These are phyloP conservation scores for Iphiclides podalirius DNA, from an alignment of 2,888 invertebrate species.

Conservation along the genomic window DNA sequence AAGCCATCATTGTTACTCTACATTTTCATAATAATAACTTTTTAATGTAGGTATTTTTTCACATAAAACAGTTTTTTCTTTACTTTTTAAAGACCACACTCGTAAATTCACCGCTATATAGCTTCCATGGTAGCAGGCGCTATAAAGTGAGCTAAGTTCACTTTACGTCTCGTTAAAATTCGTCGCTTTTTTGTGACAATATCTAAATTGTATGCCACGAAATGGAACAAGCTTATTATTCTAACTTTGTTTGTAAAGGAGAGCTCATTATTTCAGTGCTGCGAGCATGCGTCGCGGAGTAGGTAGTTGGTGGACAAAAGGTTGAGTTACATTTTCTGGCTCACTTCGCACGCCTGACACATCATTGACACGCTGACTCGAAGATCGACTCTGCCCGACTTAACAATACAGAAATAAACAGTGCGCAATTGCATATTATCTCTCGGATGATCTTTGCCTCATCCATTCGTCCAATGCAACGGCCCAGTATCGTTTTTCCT, in stretches of 20 bases:
- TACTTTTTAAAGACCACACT: slow-evolving; percentile 16
- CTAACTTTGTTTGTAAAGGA: slow-evolving; percentile 46
- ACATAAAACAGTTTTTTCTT: slow-evolving; percentile 13
- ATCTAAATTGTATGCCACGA: slow-evolving; percentile 33
- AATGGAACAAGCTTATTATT: slow-evolving; percentile 50
- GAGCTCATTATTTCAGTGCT: slow-evolving; percentile 50
- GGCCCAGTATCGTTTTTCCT: background rate
- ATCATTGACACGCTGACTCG: slow-evolving; percentile 50
- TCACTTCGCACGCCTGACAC: slow-evolving; percentile 47
- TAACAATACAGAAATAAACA: slow-evolving; percentile 40
- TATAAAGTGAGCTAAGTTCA: slow-evolving; percentile 15
- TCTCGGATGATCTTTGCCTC: slow-evolving; percentile 9
- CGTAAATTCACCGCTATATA: slow-evolving; percentile 15
- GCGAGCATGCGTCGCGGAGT: slow-evolving; percentile 36
- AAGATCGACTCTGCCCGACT: slow-evolving; percentile 41
- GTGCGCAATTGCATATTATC: slow-evolving; percentile 23
- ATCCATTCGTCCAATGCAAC: slow-evolving; percentile 10
- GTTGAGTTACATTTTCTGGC: slow-evolving; percentile 50
- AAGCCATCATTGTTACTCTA: background rate
- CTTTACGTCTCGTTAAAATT: slow-evolving; percentile 24
- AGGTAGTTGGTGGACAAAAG: slow-evolving; percentile 50
- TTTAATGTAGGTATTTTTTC: slow-evolving; percentile 2
- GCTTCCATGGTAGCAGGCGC: slow-evolving; percentile 4
- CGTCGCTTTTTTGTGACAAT: slow-evolving; percentile 28
- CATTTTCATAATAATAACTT: slow-evolving; percentile 10